Evolutionary conservation across 1,140 invertebrate species (phyloP), one percentile per base, ranked within the genome.

Genomic region (Cyrtorhinus lividipennis): DNA sequence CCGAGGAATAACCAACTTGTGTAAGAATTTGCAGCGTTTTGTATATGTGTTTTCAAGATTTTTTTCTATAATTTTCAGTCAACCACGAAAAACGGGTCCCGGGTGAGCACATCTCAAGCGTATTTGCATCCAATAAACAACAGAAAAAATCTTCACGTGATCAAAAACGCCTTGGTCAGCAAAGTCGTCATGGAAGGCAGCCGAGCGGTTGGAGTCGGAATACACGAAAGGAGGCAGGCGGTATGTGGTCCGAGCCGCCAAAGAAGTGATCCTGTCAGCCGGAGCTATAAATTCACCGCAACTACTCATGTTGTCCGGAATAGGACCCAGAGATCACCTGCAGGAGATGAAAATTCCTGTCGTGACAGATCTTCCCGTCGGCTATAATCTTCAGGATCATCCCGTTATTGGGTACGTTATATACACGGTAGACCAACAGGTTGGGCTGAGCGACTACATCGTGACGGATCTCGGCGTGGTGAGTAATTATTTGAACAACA

Each of bases 371-470:
- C 73, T 89, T 0, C 84, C 83, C 0, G 87, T 91, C 0, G 90
- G 90, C 0, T 79, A 83, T 60, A 91, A 91, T 72, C 76, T 92
- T 0, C 84, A 86, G 69, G 86, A 88, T 72, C 87, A 89, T 66
- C 38, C 64, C 46, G 56, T 57, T 58, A 67, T 30, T 48, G 64
- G 38, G 61, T 65, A 63, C 15, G 64, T 67, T 20, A 62, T 64
- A 5, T 68, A 60, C 59, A 27, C 48, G 12, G 56, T 67, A 2
- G 61, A 67, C 46, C 76, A 81, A 26, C 64, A 61, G 2, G 64
- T 63, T 1, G 56, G 56, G 15, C 64, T 84, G 18, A 78, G 78
- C 62, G 85, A 63, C 82, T 27, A 27, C 58, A 26, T 59, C 82
- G 76, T 59, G 1, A 24, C 20, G 18, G 30, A 59, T 15, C 69